Base-by-base conservation (phyloP, 2,113 vertebrate species). In the Myanophis thanlyinensis region DNA sequence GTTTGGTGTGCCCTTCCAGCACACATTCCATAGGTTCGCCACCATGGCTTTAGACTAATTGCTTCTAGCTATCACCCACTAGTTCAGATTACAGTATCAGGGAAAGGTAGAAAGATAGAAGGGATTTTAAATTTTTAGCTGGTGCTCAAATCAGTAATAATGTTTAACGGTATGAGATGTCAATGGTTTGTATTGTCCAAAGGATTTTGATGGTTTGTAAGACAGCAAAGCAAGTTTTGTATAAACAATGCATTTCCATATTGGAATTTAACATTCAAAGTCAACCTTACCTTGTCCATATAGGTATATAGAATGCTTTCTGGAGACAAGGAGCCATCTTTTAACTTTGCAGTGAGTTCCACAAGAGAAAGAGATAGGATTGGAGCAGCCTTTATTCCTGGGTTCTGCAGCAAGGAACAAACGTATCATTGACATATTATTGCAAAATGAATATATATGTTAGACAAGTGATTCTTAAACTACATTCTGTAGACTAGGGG, bases 251-350 rank as follows among this genome's bases (percentile, higher is more conserved):
- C 44, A 49, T 85, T 22, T 86, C 40, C 4, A 44, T 40, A 30
- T 54, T 11, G 23, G 15, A 47, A 56, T n/a, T 91, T 46, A 25
- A 91, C 53, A 54, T 23, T 80, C 22, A 56, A 62, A 40, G 13
- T 27, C 62, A 91, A 89, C 6, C 18, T 94, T 88, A 98, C 98
- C 97, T 98, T 98, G 92, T 98, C 97, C 94, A 98, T 93, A 89
- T 98, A 98, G 84, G 97, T 93, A 92, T 97, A 97, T 35, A 98
- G 97, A 80, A 98, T 96, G 0, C 97, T 97, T 25, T 98, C 97
- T 1, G 98, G 97, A 88, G 86, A 97, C 92, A 98, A 93, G 0
- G 94, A 96, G 1, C 95, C 97, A 0, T 98, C 95, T 93, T 94
- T 93, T 89, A 98, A 96, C 47, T 96, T 95, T 84, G 97, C 95